A percentile compares a stretch with the other conserved stretches of the same genome.
phyloP scores from a whole-genome alignment of 2,888 invertebrate species.

The Parnassius smintheus region DNA sequence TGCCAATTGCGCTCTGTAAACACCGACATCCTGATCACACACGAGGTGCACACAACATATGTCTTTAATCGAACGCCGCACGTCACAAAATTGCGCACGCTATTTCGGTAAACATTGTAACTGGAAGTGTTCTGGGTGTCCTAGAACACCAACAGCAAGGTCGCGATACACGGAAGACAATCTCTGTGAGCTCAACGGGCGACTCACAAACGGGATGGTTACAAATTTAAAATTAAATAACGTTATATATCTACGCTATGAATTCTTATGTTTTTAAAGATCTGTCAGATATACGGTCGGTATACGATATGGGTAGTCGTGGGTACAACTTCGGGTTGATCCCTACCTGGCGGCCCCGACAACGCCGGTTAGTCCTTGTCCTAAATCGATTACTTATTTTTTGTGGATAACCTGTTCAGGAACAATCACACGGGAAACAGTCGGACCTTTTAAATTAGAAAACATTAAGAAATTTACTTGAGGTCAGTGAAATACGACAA shows the following conservation, averaged over 20 bases:
- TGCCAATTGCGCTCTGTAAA: slow-evolving; percentile 22
- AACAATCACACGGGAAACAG: slow-evolving; percentile 71
- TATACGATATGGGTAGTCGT: slow-evolving; percentile 33
- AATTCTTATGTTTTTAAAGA: background rate
- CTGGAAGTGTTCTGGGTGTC: slow-evolving; percentile 44
- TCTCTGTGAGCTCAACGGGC: slow-evolving; percentile 58
- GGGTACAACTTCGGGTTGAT: slow-evolving; percentile 47
- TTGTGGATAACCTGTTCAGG: slow-evolving; percentile 56
- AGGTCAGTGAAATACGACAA: slow-evolving; percentile 27
- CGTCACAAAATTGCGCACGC: slow-evolving; percentile 17
- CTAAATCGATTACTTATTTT: slow-evolving; percentile 54
- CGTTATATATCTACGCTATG: slow-evolving; percentile 8
- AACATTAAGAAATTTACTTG: slow-evolving; percentile 24
- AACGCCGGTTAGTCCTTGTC: slow-evolving; percentile 51
- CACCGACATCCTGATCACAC: slow-evolving; percentile 21
- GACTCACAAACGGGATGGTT: slow-evolving; percentile 48
- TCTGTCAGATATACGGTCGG: background rate
- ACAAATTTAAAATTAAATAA: slow-evolving; percentile 34
- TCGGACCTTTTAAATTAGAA: slow-evolving; percentile 30
- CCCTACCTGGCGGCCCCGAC: slow-evolving; percentile 69
- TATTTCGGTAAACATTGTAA: slow-evolving; percentile 30
- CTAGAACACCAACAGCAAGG: slow-evolving; percentile 57
- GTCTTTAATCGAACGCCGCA: slow-evolving; percentile 3
- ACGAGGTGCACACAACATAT: background rate
- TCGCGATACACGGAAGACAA: slow-evolving; percentile 72